A percentile compares a stretch with the other conserved stretches of the same genome.
Conservation (phyloP, 2,888 invertebrate species). For the Tipula vernalis region DNA sequence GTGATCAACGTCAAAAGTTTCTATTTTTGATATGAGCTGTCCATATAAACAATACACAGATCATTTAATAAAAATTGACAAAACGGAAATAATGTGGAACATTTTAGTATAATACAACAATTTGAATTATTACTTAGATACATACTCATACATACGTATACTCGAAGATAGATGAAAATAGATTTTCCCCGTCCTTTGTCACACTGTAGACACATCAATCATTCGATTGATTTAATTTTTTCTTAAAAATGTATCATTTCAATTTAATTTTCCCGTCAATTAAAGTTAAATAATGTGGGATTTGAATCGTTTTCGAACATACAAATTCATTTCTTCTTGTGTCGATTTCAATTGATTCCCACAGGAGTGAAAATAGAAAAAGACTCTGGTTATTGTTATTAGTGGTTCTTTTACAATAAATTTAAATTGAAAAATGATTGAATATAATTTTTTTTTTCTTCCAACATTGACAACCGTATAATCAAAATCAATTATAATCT, state of each 20-base stretch:
- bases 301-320: no score
- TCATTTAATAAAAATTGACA: neutral
- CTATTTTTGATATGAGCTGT: neutral
- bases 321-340: no score
- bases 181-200: neutral
- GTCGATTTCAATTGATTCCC: neutral
- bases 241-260: neutral
- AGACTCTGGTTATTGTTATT: neutral
- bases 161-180: no score
- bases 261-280: neutral
- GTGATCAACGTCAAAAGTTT: neutral
- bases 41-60: neutral
- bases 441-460: no score
- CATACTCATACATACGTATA: no score
- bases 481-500: neutral
- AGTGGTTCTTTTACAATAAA: no score
- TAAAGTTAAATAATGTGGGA: neutral
- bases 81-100: neutral
- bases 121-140: no score
- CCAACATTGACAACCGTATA: no score
- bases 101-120: neutral
- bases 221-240: neutral
- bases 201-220: neutral
- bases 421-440: no score
- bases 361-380: neutral